These are phyloP conservation scores for Apogon hyalosoma DNA, from an alignment of 2,797 vertebrate genomes.

Conservation along the genomic window DNA sequence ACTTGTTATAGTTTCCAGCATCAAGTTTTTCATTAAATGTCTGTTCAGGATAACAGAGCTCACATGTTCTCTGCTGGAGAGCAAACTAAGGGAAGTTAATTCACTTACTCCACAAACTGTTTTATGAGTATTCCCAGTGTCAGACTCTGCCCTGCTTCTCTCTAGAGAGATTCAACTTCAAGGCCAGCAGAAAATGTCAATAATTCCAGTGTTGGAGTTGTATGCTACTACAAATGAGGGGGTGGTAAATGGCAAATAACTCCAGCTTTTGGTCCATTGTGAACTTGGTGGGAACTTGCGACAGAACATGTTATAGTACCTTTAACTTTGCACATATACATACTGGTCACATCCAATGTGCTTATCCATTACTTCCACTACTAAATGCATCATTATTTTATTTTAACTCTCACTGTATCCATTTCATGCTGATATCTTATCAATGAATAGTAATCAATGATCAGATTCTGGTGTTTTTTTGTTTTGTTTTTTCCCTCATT, in stretches of 20 bases:
- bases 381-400: conserved; percentile 11
- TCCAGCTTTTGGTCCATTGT: conserved; percentile 3
- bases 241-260: not conserved
- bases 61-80: conserved; percentile 37
- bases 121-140: conserved; percentile 26
- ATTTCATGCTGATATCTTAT: conserved; percentile 25
- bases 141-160: conserved; percentile 38
- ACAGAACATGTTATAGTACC: too few relatives aligned
- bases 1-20: not conserved
- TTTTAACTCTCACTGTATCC: conserved; percentile 28
- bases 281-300: not conserved
- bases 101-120: conserved; percentile 58
- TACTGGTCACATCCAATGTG: too few relatives aligned
- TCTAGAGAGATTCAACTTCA: conserved; percentile 29
- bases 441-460: conserved; percentile 34
- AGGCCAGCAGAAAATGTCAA: not conserved
- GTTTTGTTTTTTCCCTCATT: not conserved
- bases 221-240: not conserved
- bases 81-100: conserved; percentile 62
- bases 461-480: not conserved
- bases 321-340: too few relatives aligned
- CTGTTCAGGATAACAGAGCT: conserved; percentile 55
- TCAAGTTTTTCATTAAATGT: not conserved
- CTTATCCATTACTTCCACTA: conserved; percentile 2
- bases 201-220: conserved; percentile 6